A percentile compares a stretch with the other conserved stretches of the same genome.
Conservation (phyloP, 2,797 vertebrate species). For the Eulemur coronatus region DNA sequence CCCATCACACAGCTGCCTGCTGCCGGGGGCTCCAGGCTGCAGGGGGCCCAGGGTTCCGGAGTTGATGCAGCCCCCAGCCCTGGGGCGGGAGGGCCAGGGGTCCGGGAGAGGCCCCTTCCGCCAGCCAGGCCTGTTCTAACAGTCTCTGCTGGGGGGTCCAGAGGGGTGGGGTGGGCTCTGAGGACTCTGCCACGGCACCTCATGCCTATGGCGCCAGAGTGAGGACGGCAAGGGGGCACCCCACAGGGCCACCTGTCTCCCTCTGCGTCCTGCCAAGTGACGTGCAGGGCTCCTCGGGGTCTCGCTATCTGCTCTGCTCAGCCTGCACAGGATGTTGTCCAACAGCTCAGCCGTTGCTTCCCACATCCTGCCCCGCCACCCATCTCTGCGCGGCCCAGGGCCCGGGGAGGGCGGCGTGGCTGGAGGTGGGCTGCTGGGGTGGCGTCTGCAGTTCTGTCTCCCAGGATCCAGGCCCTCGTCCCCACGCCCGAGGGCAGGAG, state of each 20-base stretch:
- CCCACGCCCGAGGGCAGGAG: neutral
- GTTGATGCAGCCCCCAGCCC: neutral
- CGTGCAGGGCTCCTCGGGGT: neutral
- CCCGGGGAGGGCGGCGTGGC: no score
- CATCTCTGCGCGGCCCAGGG: neutral
- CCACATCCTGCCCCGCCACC: neutral
- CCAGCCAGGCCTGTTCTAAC: neutral
- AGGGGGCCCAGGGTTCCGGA: neutral
- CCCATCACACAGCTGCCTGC: no score
- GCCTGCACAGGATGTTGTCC: neutral
- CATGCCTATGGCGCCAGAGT: neutral
- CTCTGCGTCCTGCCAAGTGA: neutral
- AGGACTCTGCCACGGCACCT: neutral
- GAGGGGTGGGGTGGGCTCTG: neutral
- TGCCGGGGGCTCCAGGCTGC: neutral
- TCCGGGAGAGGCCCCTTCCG: neutral
- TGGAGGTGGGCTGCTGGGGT: neutral
- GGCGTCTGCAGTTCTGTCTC: neutral
- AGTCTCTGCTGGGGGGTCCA: neutral
- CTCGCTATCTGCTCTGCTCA: neutral
- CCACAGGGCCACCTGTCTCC: no score
- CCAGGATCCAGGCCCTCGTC: neutral
- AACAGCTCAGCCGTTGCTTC: neutral
- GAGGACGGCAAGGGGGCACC: no score
- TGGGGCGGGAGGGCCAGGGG: no score